Conservation (phyloP, 2,888 invertebrate genomes). For the Ligdia adustata region DNA sequence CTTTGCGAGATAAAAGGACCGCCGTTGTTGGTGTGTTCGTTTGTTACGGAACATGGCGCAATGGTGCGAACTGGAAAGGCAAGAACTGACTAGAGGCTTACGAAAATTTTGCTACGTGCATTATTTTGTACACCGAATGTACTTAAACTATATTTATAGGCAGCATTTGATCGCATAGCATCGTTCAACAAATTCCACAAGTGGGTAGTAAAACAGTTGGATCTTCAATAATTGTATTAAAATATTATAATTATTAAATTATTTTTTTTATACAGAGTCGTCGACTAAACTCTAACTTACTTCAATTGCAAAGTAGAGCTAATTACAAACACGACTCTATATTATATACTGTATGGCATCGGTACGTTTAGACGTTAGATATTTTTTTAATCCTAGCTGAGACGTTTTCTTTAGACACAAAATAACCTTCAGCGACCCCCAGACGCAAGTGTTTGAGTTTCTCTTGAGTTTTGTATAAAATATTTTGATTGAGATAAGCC, state of each 20-base stretch:
- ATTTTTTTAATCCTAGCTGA: conserved; percentile 26
- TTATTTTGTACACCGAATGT: too few species aligned
- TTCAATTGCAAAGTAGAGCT: conserved; percentile 39
- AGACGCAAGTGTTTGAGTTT: conserved; percentile 26
- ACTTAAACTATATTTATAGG: too few species aligned
- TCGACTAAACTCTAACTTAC: not conserved
- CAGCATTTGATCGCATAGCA: too few species aligned
- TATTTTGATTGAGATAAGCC: conserved; percentile 22
- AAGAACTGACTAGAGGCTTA: too few species aligned
- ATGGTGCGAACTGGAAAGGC: not conserved
- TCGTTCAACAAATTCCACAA: too few species aligned
- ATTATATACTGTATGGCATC: conserved; percentile 38
- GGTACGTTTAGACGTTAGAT: too few species aligned
- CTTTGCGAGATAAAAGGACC: conserved; percentile 49
- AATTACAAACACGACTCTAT: conserved; percentile 52
- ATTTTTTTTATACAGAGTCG: too few species aligned
- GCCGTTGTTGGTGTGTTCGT: conserved; percentile 32
- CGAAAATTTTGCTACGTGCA: too few species aligned
- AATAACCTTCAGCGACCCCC: conserved; percentile 33
- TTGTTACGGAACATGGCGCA: conserved; percentile 6
- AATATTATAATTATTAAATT: too few species aligned
- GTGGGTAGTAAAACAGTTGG: too few species aligned
- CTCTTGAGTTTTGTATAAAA: conserved; percentile 21
- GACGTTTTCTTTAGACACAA: conserved; percentile 26
- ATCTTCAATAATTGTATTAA: too few species aligned